These are phyloP conservation scores for Nephrocerus scutellatus DNA, from an alignment of 2,888 invertebrate species.

Conservation along the genomic window DNA sequence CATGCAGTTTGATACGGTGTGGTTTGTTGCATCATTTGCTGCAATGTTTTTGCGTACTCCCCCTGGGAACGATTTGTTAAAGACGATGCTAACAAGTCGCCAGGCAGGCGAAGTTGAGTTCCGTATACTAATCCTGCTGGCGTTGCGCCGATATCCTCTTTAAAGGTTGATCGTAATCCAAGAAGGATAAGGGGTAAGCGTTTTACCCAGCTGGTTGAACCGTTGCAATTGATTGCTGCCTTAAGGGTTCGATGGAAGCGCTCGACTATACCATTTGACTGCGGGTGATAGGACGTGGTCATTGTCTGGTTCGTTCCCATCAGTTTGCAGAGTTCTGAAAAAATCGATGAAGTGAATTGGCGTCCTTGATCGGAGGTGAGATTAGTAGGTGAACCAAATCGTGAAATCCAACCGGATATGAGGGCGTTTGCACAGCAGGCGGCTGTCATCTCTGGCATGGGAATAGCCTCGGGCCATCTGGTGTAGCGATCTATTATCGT, in stretches of 20 bases:
- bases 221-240: slow-evolving; percentile 7
- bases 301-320: slow-evolving; percentile 4
- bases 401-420: slow-evolving; percentile 11
- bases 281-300: slow-evolving; percentile 13
- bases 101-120: too few relatives aligned
- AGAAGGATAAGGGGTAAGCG: slow-evolving; percentile 13
- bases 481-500: slow-evolving; percentile 9
- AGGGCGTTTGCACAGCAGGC: slow-evolving; percentile 1
- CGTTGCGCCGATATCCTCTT: slow-evolving; percentile 14
- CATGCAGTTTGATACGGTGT: too few relatives aligned
- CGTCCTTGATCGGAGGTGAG: slow-evolving; percentile 18
- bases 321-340: slow-evolving; percentile 7
- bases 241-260: slow-evolving; percentile 10
- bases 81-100: too few relatives aligned
- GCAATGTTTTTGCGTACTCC: too few relatives aligned
- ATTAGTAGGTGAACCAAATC: slow-evolving; percentile 15
- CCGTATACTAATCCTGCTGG: slow-evolving; percentile 11
- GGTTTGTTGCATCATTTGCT: too few relatives aligned
- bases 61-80: too few relatives aligned
- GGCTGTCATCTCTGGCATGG: not conserved
- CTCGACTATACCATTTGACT: slow-evolving; percentile 16
- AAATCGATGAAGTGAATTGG: slow-evolving; percentile 15
- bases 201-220: slow-evolving; percentile 10
- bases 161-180: slow-evolving; percentile 9
- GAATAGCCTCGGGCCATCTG: slow-evolving; percentile 7